Evolutionary conservation across 2,113 vertebrate species (phyloP).

Genomic region (Heloderma charlesbogerti): DNA sequence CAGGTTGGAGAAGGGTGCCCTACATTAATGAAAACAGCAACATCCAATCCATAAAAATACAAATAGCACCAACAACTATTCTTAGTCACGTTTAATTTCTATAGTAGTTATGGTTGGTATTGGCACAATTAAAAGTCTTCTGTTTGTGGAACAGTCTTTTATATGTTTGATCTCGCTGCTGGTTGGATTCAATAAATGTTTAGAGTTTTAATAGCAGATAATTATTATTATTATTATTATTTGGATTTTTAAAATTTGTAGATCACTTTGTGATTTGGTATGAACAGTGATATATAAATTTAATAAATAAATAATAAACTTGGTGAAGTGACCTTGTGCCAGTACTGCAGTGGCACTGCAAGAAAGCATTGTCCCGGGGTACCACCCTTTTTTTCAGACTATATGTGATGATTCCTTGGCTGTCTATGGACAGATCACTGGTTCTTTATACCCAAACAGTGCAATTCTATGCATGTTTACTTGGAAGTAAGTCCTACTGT

Average conservation of each 20-base stretch:
- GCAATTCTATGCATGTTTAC: background rate
- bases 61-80: background rate
- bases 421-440: background rate
- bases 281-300: too few species aligned
- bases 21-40: background rate
- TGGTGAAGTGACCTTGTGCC: background rate
- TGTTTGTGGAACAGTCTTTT: background rate
- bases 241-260: too few species aligned
- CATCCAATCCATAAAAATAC: background rate
- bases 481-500: background rate
- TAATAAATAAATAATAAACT: background rate
- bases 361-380: background rate
- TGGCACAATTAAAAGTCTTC: background rate
- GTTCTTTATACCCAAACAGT: background rate
- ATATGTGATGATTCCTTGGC: background rate
- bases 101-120: background rate
- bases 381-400: background rate
- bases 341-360: background rate
- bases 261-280: too few species aligned
- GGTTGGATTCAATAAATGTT: too few species aligned
- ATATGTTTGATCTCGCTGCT: too few species aligned
- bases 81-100: conserved; percentile 6
- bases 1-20: too few species aligned
- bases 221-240: too few species aligned
- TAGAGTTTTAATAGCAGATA: too few species aligned